Conservation (phyloP, 2,113 vertebrate genomes). For the Leucoraja erinaceus region DNA sequence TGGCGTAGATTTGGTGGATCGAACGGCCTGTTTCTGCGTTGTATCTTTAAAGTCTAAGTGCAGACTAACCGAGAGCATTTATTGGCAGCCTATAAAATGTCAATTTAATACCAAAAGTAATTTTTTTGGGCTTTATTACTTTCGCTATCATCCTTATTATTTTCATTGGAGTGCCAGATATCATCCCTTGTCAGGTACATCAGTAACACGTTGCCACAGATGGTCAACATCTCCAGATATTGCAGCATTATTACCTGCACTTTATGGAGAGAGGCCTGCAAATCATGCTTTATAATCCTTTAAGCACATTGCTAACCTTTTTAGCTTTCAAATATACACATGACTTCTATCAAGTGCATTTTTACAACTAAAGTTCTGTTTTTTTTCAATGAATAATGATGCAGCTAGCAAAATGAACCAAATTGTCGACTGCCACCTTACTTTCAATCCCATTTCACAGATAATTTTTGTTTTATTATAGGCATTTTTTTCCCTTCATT, state of each 20-base stretch:
- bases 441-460: not conserved
- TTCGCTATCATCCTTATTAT: not conserved
- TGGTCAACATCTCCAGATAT: slow-evolving; percentile 19
- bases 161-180: not conserved
- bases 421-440: not conserved
- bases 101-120: not conserved
- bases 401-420: not conserved
- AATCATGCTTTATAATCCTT: slow-evolving; percentile 21
- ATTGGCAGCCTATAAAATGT: slow-evolving; percentile 27
- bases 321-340: not conserved
- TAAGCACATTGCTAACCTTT: not conserved
- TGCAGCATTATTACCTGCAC: not conserved
- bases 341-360: not conserved
- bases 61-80: not conserved
- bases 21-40: no score
- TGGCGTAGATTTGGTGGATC: no score
- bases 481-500: not conserved
- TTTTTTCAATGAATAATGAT: not conserved
- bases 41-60: no score
- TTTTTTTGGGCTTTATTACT: not conserved
- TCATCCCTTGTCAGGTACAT: slow-evolving; percentile 2
- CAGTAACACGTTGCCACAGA: slow-evolving; percentile 2
- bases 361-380: not conserved
- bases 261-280: not conserved
- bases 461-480: not conserved